These are phyloP conservation scores for Drosophila melanica DNA, from an alignment of 1,140 invertebrate species.

Conservation along the genomic window DNA sequence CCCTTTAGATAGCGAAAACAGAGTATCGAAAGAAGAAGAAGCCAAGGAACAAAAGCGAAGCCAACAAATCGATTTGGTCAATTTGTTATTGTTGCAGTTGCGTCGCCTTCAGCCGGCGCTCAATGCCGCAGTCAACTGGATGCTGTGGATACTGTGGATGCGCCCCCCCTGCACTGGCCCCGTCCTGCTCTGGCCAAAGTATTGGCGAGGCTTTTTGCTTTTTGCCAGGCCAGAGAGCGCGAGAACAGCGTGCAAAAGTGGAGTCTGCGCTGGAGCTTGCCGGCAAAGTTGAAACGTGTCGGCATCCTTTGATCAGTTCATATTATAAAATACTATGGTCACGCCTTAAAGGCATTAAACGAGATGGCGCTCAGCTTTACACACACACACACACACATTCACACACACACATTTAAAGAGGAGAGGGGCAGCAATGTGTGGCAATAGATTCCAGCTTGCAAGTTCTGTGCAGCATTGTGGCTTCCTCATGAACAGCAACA, in stretches of 20 bases:
- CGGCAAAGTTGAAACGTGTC: constrained; percentile 82
- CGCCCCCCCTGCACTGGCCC: constrained; percentile 15
- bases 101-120: no score
- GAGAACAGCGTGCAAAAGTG: constrained; percentile 74
- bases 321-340: constrained; percentile 84
- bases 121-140: not conserved
- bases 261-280: constrained; percentile 62
- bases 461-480: constrained; percentile 55
- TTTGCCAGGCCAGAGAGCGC: constrained; percentile 22
- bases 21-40: no score
- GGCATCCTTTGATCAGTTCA: constrained; percentile 84
- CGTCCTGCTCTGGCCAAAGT: not conserved
- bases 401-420: constrained; percentile 30
- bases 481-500: constrained; percentile 49
- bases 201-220: not conserved
- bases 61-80: constrained; percentile 81
- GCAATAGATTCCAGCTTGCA: constrained; percentile 77
- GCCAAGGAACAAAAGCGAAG: constrained; percentile 33
- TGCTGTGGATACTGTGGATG: constrained; percentile 15
- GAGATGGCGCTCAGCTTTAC: constrained; percentile 83
- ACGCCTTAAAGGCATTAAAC: constrained; percentile 84
- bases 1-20: no score
- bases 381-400: constrained; percentile 59
- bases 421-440: constrained; percentile 14
- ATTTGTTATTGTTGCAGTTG: constrained; percentile 79